Conservation (phyloP, 1,140 invertebrate species). For the Cotesia typhae region DNA sequence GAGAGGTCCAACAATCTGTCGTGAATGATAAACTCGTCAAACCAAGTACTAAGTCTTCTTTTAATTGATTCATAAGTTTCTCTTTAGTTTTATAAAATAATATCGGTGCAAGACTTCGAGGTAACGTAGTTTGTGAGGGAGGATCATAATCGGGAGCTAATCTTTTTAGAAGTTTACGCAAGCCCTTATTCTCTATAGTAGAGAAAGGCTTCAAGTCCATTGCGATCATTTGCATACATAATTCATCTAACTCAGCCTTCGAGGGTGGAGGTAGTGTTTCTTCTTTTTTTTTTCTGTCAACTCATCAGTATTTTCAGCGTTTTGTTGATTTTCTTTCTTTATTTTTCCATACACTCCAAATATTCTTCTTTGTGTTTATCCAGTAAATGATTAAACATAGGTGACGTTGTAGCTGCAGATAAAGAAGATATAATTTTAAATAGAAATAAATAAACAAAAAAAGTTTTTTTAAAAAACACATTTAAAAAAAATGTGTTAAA, state of each 20-base stretch:
- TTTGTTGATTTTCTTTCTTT: no score
- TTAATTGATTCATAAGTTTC: slow-evolving; percentile 1
- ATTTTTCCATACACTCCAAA: no score
- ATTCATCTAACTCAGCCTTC: slow-evolving; percentile 2
- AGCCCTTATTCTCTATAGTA: background rate
- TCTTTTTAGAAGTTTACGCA: slow-evolving; percentile 1
- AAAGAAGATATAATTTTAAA: no score
- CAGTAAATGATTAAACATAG: no score
- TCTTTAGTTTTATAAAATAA: background rate
- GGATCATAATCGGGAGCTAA: background rate
- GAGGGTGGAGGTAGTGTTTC: background rate
- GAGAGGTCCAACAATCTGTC: background rate
- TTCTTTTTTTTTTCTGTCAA: no score
- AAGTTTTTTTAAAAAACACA: no score
- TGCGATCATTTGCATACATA: slow-evolving; percentile 18
- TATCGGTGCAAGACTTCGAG: background rate
- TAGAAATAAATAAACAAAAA: no score
- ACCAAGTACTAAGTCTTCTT: background rate
- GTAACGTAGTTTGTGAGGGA: background rate
- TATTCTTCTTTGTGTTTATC: no score
- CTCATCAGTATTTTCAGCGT: no score
- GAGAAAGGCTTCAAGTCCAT: slow-evolving; percentile 19
- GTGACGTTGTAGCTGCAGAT: no score
- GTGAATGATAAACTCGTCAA: background rate
- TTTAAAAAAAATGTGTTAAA: no score